phyloP scores from a whole-genome alignment of 2,888 invertebrate genomes.

The Dicyrtoma fusca region DNA sequence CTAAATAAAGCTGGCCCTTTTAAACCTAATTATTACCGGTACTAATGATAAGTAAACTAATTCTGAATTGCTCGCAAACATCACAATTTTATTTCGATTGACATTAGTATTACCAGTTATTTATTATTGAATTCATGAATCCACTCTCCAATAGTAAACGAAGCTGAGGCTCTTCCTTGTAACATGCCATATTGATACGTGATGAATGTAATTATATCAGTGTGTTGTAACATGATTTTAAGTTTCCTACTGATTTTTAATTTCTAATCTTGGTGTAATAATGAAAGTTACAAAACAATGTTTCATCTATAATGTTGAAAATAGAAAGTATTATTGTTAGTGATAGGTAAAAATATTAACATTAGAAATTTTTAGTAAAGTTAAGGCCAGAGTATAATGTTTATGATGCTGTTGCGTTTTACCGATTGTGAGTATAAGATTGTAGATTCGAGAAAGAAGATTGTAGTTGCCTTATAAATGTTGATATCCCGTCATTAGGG shows the following conservation, averaged over 20 bases:
- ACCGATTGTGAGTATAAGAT: too few relatives aligned
- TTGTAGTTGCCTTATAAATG: constrained; percentile 39
- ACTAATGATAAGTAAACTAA: constrained; percentile 51
- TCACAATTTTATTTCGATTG: constrained; percentile 29
- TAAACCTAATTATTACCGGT: constrained; percentile 98
- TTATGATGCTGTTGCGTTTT: too few relatives aligned
- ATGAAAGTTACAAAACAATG: too few relatives aligned
- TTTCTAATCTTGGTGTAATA: too few relatives aligned
- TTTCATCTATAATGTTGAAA: too few relatives aligned
- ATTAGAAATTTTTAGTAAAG: too few relatives aligned
- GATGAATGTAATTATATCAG: constrained; percentile 11
- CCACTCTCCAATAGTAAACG: constrained; percentile 13
- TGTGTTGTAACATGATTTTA: constrained; percentile 23
- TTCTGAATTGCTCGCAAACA: constrained; percentile 28
- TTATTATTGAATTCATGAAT: constrained; percentile 22
- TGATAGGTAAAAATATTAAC: too few relatives aligned
- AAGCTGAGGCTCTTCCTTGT: constrained; percentile 27
- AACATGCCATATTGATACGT: constrained; percentile 17
- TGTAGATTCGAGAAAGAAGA: constrained; percentile 20
- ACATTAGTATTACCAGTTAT: constrained; percentile 14
- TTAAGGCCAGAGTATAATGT: too few relatives aligned
- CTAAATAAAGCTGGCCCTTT: constrained; percentile 97
- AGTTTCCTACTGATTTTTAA: constrained; percentile 15
- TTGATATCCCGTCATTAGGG: constrained; percentile 14
- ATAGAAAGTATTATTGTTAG: too few relatives aligned